Base-by-base conservation (phyloP, 92 coral and sea anemone species). In the Palythoa grandis region DNA sequence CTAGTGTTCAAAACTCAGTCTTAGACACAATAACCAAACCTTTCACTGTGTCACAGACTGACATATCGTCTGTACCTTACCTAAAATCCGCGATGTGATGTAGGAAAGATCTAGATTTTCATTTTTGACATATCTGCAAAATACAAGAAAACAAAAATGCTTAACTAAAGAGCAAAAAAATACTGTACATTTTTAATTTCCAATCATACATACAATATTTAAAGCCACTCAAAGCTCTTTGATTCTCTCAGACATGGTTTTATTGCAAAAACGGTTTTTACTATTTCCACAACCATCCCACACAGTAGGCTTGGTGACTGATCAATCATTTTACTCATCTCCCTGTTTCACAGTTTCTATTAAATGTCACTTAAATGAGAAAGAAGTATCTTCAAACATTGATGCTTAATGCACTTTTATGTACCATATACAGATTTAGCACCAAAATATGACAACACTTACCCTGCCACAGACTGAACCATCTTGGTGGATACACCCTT, bases 391-490 rank as follows among this genome's bases (percentile, higher is more conserved):
- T 43, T 43, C 50, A 43, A 43, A 43, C 50, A 5, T 43, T 43
- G 50, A 43, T 3, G 50, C 50, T 43, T 4, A 43, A 43, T 43
- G 50, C 50, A 43, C 50, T 43, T 43, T 43, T 43, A 43, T 43
- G 50, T 43, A 43, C 6, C 50, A 5, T 43, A 43, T 43, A 5
- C 7, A 1, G 9, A 43, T 43, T 43, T 43, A 19, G 22, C 1
- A n/a, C 1, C 24, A 16, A 17, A 17, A 52, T 12, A 53, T 15
- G 0, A 37, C 6, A 35, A 60, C 17, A 79, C 98, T 91, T 48
- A 96, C 99, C 99, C 99, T 82, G 99, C 99, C 1, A 96, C 97
- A 63, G 99, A 96, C 82, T 96, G 99, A 68, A 96, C 93, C 37
- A 96, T 94, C 72, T 96, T 96, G 90, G 89, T 96, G 25, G 99